These are phyloP conservation scores for Menidia beryllina DNA, from an alignment of 2,113 vertebrate species.

Conservation along the genomic window DNA sequence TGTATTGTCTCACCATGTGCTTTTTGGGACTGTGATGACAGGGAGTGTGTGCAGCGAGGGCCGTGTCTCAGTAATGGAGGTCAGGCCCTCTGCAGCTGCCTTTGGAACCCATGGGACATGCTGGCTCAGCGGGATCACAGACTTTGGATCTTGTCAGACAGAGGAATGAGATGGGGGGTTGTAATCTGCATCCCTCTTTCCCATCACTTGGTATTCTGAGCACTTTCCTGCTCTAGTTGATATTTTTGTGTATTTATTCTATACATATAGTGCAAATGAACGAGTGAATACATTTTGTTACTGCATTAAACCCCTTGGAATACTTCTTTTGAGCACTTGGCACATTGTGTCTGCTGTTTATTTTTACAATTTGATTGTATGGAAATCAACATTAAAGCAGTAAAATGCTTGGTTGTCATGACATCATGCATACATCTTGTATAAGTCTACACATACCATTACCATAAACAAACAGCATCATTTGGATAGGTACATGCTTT, in stretches of 20 bases:
- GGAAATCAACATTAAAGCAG: slow-evolving; percentile 46
- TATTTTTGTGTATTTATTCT: background rate
- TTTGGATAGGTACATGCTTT: background rate
- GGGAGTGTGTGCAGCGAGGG: slow-evolving; percentile 33
- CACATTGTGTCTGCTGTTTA: slow-evolving; percentile 7
- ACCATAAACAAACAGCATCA: slow-evolving; percentile 27
- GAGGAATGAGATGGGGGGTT: background rate
- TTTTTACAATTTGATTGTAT: slow-evolving; percentile 49
- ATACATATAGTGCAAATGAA: slow-evolving; percentile 22
- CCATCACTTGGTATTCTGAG: slow-evolving; percentile 32
- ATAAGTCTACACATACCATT: slow-evolving; percentile 40
- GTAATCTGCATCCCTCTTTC: slow-evolving; percentile 22
- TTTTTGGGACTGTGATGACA: slow-evolving; percentile 21
- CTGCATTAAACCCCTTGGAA: slow-evolving; percentile 14
- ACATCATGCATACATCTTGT: slow-evolving; percentile 40
- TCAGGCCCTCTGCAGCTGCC: slow-evolving; percentile 49
- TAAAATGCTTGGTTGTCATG: slow-evolving; percentile 5
- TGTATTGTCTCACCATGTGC: slow-evolving; percentile 19
- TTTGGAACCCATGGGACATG: slow-evolving; percentile 31
- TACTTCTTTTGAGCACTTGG: background rate
- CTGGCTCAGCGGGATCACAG: slow-evolving; percentile 18
- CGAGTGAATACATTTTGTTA: background rate
- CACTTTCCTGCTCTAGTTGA: background rate
- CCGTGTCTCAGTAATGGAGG: slow-evolving; percentile 60
- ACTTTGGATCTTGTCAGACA: slow-evolving; percentile 8